These are phyloP conservation scores for Camelus dromedarius DNA, from an alignment of 2,113 vertebrate species.

Conservation along the genomic window DNA sequence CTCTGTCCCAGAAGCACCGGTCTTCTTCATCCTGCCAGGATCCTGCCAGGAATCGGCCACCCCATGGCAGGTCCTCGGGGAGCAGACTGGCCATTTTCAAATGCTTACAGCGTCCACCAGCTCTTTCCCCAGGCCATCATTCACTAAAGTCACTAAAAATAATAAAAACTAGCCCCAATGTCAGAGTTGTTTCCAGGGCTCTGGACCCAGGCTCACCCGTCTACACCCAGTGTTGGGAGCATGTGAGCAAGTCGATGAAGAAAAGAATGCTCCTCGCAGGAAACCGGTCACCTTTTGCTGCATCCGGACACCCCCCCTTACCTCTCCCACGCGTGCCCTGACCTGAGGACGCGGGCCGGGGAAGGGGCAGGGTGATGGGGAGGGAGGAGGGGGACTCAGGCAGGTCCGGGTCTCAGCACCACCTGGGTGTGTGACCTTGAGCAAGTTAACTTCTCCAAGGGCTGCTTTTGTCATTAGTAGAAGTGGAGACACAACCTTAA, in stretches of 20 bases:
- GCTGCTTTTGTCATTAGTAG: background rate
- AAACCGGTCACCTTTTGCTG: background rate
- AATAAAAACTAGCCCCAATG: background rate
- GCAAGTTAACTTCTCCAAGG: background rate
- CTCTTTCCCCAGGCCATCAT: background rate
- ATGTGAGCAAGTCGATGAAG: accelerated
- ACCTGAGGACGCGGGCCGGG: background rate
- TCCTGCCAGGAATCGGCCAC: accelerated
- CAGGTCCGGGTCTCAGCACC: background rate
- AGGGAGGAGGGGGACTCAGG: background rate
- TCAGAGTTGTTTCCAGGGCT: background rate
- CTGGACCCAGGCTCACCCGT: too few species aligned
- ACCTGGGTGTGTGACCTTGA: too few species aligned
- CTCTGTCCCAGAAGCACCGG: background rate
- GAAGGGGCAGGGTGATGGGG: background rate
- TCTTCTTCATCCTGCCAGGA: background rate
- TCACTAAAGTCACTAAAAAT: background rate
- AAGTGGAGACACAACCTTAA: background rate
- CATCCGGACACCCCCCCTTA: background rate
- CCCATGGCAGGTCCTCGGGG: background rate
- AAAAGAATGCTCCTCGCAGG: accelerated
- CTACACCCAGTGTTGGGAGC: background rate
- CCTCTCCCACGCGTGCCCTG: background rate
- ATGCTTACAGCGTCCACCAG: accelerated
- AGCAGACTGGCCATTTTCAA: background rate